phyloP scores from a whole-genome alignment of 1,140 invertebrate genomes.

The Formica exsecta region DNA sequence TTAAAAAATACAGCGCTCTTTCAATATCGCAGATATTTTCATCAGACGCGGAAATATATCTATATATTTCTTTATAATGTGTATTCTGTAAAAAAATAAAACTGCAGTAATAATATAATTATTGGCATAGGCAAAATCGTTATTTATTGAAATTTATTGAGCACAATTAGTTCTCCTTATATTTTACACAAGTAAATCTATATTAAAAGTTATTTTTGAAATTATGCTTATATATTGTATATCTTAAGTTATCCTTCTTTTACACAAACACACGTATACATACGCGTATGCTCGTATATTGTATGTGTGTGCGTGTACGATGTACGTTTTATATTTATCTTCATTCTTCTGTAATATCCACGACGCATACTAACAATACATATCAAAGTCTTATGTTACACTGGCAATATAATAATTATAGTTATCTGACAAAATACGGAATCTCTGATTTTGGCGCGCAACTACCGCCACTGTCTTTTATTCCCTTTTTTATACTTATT shows the following conservation, averaged over 20 bases:
- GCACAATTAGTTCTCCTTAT: constrained; percentile 79
- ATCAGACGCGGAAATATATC: not conserved
- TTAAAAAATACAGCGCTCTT: not conserved
- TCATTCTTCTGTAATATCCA: constrained; percentile 73
- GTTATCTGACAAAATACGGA: constrained; percentile 77
- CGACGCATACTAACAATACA: constrained; percentile 75
- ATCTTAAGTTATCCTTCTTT: constrained; percentile 73
- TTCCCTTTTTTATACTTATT: constrained; percentile 11
- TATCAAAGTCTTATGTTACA: constrained; percentile 78
- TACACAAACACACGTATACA: constrained; percentile 75
- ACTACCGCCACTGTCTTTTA: constrained; percentile 40
- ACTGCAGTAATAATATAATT: constrained; percentile 73
- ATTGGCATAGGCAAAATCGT: constrained; percentile 81
- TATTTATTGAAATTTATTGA: constrained; percentile 82
- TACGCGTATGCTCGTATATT: constrained; percentile 73
- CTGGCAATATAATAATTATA: constrained; percentile 73
- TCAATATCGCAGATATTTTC: not conserved
- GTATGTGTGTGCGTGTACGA: not conserved
- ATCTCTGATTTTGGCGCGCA: constrained; percentile 72
- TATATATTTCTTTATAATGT: constrained; percentile 32
- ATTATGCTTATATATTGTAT: constrained; percentile 66
- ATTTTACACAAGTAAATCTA: constrained; percentile 79
- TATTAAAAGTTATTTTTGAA: constrained; percentile 79
- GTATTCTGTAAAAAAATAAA: constrained; percentile 71
- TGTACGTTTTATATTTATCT: constrained; percentile 75